A percentile compares a stretch with the other conserved stretches of the same genome.
These are phyloP conservation scores for Hyposoter dolosus DNA, from an alignment of 2,888 invertebrate species.

Conservation along the genomic window DNA sequence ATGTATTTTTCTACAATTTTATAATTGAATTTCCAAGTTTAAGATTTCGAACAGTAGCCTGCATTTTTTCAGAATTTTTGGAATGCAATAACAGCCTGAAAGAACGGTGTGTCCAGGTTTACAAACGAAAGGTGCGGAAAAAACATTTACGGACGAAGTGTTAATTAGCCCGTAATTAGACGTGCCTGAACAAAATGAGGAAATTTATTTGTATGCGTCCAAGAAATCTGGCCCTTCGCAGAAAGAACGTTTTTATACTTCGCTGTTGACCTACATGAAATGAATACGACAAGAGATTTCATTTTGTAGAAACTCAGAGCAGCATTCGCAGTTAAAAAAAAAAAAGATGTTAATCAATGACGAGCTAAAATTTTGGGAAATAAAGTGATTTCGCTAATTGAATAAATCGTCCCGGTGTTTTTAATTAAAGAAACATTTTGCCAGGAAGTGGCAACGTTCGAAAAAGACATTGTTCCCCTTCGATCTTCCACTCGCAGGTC, in stretches of 20 bases:
- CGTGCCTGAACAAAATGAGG: neutral
- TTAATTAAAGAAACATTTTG: neutral
- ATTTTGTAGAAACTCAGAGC: neutral
- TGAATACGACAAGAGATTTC: neutral
- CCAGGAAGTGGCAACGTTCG: slow-evolving; percentile 61
- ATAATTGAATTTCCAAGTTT: no score
- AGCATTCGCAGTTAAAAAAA: neutral
- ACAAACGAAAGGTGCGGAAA: no score
- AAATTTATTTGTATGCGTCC: no score
- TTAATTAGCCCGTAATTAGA: neutral
- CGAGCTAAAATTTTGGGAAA: neutral
- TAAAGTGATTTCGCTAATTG: neutral
- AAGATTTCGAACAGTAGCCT: no score
- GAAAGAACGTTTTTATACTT: neutral
- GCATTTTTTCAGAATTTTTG: no score
- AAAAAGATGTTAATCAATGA: neutral
- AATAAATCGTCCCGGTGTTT: neutral
- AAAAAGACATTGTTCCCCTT: slow-evolving; percentile 70
- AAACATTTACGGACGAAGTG: no score
- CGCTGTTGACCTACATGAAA: neutral
- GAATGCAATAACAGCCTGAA: no score
- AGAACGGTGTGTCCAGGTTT: no score
- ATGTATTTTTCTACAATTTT: no score
- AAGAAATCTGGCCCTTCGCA: neutral
- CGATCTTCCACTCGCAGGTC: neutral